A percentile compares a stretch with the other conserved stretches of the same genome.
Evolutionary conservation across 1,140 invertebrate genomes (phyloP).

Genomic region (Pogonomyrmex californicus): DNA sequence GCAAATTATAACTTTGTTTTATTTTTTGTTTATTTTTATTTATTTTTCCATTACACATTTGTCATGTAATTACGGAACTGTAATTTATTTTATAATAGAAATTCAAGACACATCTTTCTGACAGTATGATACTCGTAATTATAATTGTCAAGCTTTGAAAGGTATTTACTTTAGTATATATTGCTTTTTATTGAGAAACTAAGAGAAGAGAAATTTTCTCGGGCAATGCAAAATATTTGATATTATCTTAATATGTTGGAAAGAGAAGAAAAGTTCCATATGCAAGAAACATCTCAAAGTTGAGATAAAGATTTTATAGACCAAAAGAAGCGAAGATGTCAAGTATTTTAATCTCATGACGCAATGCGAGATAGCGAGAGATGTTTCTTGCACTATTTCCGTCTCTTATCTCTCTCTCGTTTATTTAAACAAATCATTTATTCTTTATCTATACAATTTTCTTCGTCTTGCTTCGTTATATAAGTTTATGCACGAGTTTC

Average conservation of each 20-base stretch:
- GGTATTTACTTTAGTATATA: background rate
- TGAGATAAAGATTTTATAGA: background rate
- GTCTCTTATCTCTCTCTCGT: background rate
- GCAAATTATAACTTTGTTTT: slow-evolving; percentile 8
- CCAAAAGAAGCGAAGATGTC: background rate
- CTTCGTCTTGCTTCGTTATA: background rate
- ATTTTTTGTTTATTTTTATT: background rate
- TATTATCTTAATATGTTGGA: background rate
- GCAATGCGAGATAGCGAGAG: background rate
- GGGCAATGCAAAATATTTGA: background rate
- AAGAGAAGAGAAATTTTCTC: too few relatives aligned
- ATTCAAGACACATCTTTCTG: background rate
- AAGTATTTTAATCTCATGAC: slow-evolving; percentile 17
- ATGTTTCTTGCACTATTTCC: slow-evolving; percentile 16
- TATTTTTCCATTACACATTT: background rate
- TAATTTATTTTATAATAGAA: slow-evolving; percentile 11
- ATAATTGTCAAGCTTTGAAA: background rate
- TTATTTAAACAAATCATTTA: slow-evolving; percentile 1
- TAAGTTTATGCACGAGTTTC: background rate
- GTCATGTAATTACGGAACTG: background rate
- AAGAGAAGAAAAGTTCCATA: background rate
- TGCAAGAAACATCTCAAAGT: background rate
- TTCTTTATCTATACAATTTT: background rate
- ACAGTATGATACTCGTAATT: background rate
- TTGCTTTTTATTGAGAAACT: background rate